Percentiles rank a stretch among this genome's conserved stretches.
Conservation (phyloP, 1,140 invertebrate species). For the Brachystomella parvula region DNA sequence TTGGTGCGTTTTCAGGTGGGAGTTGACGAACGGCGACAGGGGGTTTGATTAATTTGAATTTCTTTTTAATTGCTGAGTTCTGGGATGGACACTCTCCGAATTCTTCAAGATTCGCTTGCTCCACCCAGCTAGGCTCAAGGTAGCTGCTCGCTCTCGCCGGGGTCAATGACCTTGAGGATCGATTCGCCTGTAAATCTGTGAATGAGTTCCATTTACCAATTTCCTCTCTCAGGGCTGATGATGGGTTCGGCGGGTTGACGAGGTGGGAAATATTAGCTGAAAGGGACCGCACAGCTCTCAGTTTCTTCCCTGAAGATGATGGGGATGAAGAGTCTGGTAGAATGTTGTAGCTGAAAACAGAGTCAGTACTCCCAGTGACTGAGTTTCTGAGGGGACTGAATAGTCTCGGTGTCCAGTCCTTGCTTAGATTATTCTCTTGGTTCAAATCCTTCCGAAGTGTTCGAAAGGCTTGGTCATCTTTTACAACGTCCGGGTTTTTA, state of each 20-base stretch:
- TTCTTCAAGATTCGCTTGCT: constrained; percentile 33
- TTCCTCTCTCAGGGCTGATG: constrained; percentile 33
- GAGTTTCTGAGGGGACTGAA: constrained; percentile 24
- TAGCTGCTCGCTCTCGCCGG: constrained; percentile 14
- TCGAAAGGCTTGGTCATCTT: constrained; percentile 77
- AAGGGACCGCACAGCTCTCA: constrained; percentile 62
- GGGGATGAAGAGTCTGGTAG: background rate
- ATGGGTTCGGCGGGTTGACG: constrained; percentile 42
- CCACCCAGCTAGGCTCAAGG: constrained; percentile 36
- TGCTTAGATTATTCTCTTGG: constrained; percentile 37
- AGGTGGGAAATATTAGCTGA: constrained; percentile 70
- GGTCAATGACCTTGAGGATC: constrained; percentile 4
- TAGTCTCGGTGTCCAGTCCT: constrained; percentile 42
- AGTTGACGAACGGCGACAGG: background rate
- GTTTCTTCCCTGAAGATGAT: constrained; percentile 48
- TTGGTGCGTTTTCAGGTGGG: constrained; percentile 20
- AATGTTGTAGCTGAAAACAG: constrained; percentile 23
- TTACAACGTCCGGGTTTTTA: constrained; percentile 67
- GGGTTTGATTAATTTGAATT: constrained; percentile 5
- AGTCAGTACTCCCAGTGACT: constrained; percentile 12
- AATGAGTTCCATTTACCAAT: constrained; percentile 43
- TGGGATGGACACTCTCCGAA: background rate
- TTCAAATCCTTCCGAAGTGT: constrained; percentile 65
- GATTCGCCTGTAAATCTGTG: constrained; percentile 37
- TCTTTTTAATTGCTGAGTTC: background rate